Conservation (phyloP, 2,797 vertebrate species). For the Notoglanidium macrostoma region DNA sequence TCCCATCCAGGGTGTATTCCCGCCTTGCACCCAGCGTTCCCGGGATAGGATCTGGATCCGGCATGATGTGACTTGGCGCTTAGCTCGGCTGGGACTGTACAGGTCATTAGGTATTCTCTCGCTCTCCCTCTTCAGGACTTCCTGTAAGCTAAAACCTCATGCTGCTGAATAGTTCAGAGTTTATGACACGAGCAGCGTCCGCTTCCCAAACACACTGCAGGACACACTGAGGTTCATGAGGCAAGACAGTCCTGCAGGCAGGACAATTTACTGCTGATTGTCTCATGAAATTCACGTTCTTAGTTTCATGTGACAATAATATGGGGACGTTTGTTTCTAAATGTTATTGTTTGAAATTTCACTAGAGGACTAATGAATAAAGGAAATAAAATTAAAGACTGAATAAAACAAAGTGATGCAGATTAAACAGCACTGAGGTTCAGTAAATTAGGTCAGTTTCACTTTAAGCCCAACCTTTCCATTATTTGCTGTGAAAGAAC, state of each 20-base stretch:
- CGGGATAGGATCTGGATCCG: background rate
- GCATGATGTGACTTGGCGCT: background rate
- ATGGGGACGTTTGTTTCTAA: background rate
- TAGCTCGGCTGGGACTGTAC: background rate
- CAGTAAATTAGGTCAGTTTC: background rate
- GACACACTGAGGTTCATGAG: conserved; percentile 26
- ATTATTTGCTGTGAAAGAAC: background rate
- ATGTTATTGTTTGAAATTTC: background rate
- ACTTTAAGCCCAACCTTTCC: background rate
- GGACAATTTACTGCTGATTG: background rate
- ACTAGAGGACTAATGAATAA: background rate
- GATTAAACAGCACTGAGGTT: background rate
- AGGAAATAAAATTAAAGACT: background rate
- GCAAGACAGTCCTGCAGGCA: conserved; percentile 22
- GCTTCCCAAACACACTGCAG: conserved; percentile 58
- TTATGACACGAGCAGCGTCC: conserved; percentile 56
- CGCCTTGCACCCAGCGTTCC: background rate
- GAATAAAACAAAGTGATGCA: background rate
- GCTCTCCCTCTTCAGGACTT: conserved; percentile 17
- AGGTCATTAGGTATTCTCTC: background rate
- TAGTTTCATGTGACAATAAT: background rate
- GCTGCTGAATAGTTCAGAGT: conserved; percentile 55
- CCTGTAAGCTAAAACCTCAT: conserved; percentile 17
- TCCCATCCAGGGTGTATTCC: background rate
- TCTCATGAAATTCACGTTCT: background rate